Evolutionary conservation across 2,888 invertebrate species (phyloP), one percentile per base, ranked within the genome.

Genomic region (Malthinus seriepunctatus): DNA sequence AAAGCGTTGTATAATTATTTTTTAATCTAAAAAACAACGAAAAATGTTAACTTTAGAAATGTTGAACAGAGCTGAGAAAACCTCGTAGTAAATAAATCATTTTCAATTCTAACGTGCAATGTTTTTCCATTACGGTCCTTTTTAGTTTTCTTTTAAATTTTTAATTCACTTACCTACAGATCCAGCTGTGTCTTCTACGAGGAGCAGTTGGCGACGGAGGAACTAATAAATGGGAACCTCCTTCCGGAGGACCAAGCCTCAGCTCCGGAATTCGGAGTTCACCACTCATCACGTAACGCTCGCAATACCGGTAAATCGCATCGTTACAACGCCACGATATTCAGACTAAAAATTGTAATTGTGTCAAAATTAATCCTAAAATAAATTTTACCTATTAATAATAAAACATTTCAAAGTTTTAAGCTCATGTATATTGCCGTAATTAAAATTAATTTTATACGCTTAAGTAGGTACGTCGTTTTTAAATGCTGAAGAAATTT

Each of bases 101-200:
- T n/a, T n/a, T n/a, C n/a, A n/a, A n/a, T n/a, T n/a, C n/a, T n/a
- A n/a, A n/a, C n/a, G n/a, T n/a, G n/a, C n/a, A n/a, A n/a, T n/a
- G n/a, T n/a, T n/a, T n/a, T n/a, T n/a, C n/a, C n/a, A n/a, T n/a
- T n/a, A n/a, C n/a, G n/a, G n/a, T n/a, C n/a, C n/a, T 23, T 23
- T 23, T 23, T 23, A 23, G 23, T 23, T 23, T 23, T 23, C 23
- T 23, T 23, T 23, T 23, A 2, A 23, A 23, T 23, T 23, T 45
- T 11, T 49, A 49, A 50, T 42, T 51, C 35, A 81, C 88, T 86
- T 79, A 89, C 89, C 89, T 82, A 76, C 88, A 88, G 74, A 89
- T 89, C 89, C 89, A 89, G 63, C 89, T 89, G 76, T 89, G 89
- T 65, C 89, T 80, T 51, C 89, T 82, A 55, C 87, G 80, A 14